A percentile compares a stretch with the other conserved stretches of the same genome.
These are phyloP conservation scores for Campoletis raptor DNA, from an alignment of 2,888 invertebrate species.

Conservation along the genomic window DNA sequence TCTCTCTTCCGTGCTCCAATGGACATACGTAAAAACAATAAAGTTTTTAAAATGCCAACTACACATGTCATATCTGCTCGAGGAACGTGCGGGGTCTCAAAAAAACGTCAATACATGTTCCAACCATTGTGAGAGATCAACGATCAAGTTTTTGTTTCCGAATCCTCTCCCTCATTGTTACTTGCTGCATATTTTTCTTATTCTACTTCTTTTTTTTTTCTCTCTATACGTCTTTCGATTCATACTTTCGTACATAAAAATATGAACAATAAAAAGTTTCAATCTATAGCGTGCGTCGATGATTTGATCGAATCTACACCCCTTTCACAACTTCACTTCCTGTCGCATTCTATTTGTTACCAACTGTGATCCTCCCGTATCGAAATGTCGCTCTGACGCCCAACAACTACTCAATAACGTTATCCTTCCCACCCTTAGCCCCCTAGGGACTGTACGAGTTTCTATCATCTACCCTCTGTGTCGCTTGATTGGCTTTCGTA, in stretches of 20 bases:
- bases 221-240: background rate
- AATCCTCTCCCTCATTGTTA: no score
- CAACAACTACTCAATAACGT: background rate
- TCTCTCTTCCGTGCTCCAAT: background rate
- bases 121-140: background rate
- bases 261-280: conserved; percentile 27
- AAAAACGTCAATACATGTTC: background rate
- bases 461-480: background rate
- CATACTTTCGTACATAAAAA: background rate
- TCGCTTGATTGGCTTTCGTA: background rate
- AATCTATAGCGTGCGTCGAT: conserved; percentile 48
- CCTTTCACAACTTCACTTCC: background rate
- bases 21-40: background rate
- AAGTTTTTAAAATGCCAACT: background rate
- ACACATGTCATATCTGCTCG: background rate
- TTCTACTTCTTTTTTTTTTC: conserved; percentile 1
- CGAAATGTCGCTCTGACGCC: background rate
- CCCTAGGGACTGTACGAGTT: background rate
- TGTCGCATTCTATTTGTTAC: background rate
- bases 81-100: background rate
- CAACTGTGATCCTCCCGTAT: background rate
- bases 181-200: no score
- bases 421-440: background rate
- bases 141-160: background rate
- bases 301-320: conserved; percentile 24